Conservation (phyloP, 2,113 vertebrate genomes). For the Athene noctua region DNA sequence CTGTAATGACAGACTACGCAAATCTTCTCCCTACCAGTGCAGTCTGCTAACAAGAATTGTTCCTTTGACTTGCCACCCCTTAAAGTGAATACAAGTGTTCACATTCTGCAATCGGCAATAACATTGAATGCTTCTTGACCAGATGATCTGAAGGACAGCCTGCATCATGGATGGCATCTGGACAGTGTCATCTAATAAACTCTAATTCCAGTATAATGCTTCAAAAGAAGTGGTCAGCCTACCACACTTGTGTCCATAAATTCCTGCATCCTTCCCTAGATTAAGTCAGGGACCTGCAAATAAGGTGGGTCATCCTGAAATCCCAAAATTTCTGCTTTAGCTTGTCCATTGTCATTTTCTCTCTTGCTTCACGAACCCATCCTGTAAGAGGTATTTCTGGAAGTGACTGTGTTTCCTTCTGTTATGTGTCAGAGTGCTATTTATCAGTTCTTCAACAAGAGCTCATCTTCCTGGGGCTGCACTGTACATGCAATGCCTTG, state of each 20-base stretch:
- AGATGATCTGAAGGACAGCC: background rate
- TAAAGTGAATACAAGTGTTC: background rate
- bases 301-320: background rate
- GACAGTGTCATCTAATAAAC: background rate
- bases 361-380: background rate
- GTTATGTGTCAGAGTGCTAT: background rate
- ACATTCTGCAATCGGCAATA: background rate
- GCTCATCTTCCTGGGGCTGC: background rate
- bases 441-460: background rate
- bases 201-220: background rate
- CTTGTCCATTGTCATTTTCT: background rate
- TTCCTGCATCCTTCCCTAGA: background rate
- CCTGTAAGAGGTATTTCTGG: background rate
- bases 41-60: background rate
- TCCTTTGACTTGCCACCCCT: background rate
- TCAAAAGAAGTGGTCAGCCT: background rate
- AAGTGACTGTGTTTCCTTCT: background rate
- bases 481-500: background rate
- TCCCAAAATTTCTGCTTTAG: background rate
- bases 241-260: background rate
- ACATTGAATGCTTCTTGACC: background rate
- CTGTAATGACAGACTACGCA: background rate
- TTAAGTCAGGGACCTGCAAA: background rate
- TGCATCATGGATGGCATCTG: background rate
- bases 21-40: background rate